phyloP scores from a whole-genome alignment of 2,888 invertebrate genomes.

The Dicyrtomina minuta region DNA sequence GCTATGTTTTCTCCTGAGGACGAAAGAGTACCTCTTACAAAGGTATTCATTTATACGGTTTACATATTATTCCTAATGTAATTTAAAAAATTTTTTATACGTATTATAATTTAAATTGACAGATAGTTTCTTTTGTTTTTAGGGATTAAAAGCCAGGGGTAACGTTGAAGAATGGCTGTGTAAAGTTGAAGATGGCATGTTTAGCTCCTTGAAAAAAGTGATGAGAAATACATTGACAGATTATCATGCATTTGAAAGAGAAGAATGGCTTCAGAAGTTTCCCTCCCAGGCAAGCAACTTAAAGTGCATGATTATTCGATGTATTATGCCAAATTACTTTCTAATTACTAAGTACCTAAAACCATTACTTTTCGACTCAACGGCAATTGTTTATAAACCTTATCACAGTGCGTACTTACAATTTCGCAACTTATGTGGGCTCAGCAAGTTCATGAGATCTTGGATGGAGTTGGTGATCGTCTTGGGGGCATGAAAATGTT shows the following conservation, averaged over 20 bases:
- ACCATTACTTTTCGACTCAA: neutral
- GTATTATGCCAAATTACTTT: constrained; percentile 54
- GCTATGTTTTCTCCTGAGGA: constrained; percentile 89
- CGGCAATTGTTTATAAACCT: neutral
- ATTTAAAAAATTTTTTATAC: neutral
- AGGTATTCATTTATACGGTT: constrained; percentile 58
- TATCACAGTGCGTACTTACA: constrained; percentile 76
- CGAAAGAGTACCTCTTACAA: constrained; percentile 75
- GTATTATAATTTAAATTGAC: too few species aligned
- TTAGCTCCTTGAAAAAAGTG: constrained; percentile 70
- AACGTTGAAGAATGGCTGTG: constrained; percentile 91
- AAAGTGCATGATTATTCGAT: too few species aligned
- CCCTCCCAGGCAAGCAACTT: constrained; percentile 79
- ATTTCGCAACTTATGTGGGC: constrained; percentile 92
- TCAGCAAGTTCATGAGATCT: constrained; percentile 70
- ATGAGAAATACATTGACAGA: constrained; percentile 75
- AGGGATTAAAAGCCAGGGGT: constrained; percentile 80
- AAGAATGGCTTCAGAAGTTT: constrained; percentile 72
- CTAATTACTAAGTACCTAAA: neutral
- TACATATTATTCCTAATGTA: neutral
- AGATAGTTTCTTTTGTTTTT: constrained; percentile 56
- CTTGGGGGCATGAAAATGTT: constrained; percentile 65
- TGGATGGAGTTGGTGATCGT: constrained; percentile 61
- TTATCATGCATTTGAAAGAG: constrained; percentile 65
- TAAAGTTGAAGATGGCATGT: constrained; percentile 89